Conservation (phyloP, 35 echinoderm and acorn worm genomes). For the Lytechinus variegatus region DNA sequence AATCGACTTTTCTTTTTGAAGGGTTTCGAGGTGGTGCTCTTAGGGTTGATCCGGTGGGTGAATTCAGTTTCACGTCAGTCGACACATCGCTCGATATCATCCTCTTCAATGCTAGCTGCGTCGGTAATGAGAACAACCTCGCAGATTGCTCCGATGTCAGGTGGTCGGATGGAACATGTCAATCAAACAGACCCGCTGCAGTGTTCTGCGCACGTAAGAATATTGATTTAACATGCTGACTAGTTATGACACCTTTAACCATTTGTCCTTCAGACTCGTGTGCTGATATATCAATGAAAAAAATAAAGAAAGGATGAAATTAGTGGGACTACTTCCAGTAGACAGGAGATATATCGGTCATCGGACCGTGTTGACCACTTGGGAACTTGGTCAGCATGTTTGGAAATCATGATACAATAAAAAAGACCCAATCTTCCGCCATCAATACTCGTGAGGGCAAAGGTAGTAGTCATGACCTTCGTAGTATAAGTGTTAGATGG, state of each 20-base stretch:
- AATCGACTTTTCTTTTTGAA: not conserved
- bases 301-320: too few species aligned
- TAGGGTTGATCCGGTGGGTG: not conserved
- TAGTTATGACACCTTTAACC: not conserved
- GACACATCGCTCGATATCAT: not conserved
- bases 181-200: not conserved
- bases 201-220: slow-evolving; percentile 6
- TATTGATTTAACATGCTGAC: not conserved
- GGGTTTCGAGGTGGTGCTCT: slow-evolving; percentile 7
- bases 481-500: too few species aligned
- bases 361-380: too few species aligned
- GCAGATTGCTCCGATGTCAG: not conserved
- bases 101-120: not conserved
- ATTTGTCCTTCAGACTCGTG: too few species aligned
- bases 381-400: too few species aligned
- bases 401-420: too few species aligned
- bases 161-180: not conserved
- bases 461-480: too few species aligned
- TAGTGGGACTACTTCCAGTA: too few species aligned
- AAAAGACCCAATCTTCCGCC: too few species aligned
- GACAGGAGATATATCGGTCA: too few species aligned
- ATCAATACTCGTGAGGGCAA: too few species aligned
- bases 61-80: not conserved
- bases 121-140: not conserved
- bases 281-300: too few species aligned